Percentiles rank a stretch among this genome's conserved stretches.
phyloP scores from a whole-genome alignment of 1,140 invertebrate species.

The Drosophila lacteicornis region DNA sequence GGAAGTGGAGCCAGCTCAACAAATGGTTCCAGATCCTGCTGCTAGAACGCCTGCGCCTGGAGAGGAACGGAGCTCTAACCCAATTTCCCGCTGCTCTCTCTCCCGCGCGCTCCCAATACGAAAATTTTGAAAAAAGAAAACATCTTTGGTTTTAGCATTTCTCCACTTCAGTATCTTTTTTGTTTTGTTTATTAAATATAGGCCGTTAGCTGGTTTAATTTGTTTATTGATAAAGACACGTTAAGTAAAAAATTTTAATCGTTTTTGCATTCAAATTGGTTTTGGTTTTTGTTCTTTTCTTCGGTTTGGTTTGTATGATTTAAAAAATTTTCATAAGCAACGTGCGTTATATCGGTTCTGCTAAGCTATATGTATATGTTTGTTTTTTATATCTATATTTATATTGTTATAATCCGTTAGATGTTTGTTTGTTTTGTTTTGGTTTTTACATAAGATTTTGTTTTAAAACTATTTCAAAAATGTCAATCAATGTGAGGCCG shows the following conservation, averaged over 20 bases:
- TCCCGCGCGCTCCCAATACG: neutral
- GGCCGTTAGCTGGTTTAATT: constrained; percentile 80
- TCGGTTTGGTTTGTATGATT: constrained; percentile 68
- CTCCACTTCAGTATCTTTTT: constrained; percentile 52
- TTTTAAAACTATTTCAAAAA: constrained; percentile 76
- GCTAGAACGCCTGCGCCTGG: constrained; percentile 61
- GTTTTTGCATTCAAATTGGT: constrained; percentile 73
- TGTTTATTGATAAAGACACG: constrained; percentile 83
- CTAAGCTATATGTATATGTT: constrained; percentile 72
- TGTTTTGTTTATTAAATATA: constrained; percentile 80
- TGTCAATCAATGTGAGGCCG: constrained; percentile 36
- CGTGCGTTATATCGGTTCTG: constrained; percentile 79
- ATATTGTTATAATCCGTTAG: constrained; percentile 69
- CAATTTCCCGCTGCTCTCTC: constrained; percentile 10
- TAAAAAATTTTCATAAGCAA: constrained; percentile 82
- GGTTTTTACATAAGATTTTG: constrained; percentile 51
- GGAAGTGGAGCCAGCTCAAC: constrained; percentile 54
- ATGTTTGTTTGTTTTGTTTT: constrained; percentile 42
- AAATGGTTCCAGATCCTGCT: constrained; percentile 41
- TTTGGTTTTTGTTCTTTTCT: constrained; percentile 34
- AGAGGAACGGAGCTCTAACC: constrained; percentile 17
- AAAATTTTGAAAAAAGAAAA: constrained; percentile 25
- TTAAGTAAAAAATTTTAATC: constrained; percentile 81
- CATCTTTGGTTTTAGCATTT: constrained; percentile 45
- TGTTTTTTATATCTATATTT: constrained; percentile 51